Conservation (phyloP, 2,797 vertebrate species). For the Dendrocincla fuliginosa region DNA sequence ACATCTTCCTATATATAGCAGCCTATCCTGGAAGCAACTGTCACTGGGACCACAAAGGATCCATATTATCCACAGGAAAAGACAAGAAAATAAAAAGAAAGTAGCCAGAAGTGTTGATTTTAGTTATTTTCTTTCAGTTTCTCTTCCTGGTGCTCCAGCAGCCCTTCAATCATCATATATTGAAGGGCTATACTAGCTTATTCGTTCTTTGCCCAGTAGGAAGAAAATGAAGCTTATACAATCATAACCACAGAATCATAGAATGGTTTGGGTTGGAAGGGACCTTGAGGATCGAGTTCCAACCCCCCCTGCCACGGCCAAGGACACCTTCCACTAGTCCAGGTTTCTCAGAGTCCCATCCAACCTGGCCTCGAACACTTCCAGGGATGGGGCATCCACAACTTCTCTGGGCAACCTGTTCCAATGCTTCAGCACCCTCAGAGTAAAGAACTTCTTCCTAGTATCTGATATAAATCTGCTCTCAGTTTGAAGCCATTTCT, state of each 20-base stretch:
- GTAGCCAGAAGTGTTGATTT: neutral
- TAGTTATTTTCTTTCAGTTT: neutral
- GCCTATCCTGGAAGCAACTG: neutral
- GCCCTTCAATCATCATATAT: neutral
- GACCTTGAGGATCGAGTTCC: neutral
- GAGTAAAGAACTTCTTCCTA: neutral
- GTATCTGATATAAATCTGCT: neutral
- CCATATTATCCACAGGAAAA: neutral
- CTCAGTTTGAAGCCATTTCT: neutral
- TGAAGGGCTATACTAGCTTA: neutral
- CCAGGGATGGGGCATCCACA: neutral
- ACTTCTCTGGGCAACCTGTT: neutral
- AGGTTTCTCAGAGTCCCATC: neutral
- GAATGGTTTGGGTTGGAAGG: neutral
- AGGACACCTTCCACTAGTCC: neutral
- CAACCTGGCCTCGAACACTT: neutral
- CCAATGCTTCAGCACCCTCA: neutral
- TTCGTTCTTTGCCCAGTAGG: neutral
- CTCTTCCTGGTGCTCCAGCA: neutral
- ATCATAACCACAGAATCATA: neutral
- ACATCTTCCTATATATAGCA: neutral
- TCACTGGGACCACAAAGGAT: neutral
- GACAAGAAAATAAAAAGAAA: neutral
- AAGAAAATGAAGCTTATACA: neutral
- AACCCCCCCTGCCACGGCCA: fast-evolving